Conservation (phyloP, 2,113 vertebrate species). For the human (Homo sapiens) region GRCh38 chr12:41939501-41940000, state of each 20-base stretch:
- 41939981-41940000: background rate
- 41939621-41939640: background rate
- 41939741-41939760: background rate
- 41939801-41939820: background rate
- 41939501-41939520: background rate
- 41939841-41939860: background rate
- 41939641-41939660: background rate
- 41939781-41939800: background rate
- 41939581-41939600: background rate
- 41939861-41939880: background rate
- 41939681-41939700: background rate
- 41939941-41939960: background rate
- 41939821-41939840: background rate
- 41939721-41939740: background rate
- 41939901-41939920: background rate
- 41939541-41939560: background rate
- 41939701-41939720: background rate
- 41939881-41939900: background rate
- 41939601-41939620: background rate
- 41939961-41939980: background rate
- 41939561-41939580: background rate
- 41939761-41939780: background rate
- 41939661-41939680: background rate
- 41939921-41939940: constrained; percentile 2
- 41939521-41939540: background rate